Evolutionary conservation across 2,888 invertebrate genomes (phyloP).

Genomic region (Scaptomyza cyrtandrae): DNA sequence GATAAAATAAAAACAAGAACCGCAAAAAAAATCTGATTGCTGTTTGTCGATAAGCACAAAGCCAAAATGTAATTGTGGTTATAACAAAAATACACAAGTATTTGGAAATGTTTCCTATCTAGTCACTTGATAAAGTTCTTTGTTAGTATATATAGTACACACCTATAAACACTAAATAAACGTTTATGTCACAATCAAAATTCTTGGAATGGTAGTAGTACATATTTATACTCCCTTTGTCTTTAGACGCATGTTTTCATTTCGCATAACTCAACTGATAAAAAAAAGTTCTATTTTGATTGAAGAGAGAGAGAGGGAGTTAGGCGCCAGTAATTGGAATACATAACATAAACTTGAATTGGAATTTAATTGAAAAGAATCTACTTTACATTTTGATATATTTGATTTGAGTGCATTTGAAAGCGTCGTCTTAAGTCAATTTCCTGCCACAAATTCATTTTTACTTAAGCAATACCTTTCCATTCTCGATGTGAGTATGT

Average conservation of each 20-base stretch:
- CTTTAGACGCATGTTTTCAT: not conserved
- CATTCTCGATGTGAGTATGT: slow-evolving; percentile 12
- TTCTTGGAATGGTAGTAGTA: slow-evolving; percentile 2
- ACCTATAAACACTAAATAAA: slow-evolving; percentile 6
- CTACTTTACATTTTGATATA: not conserved
- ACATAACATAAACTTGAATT: slow-evolving; percentile 8
- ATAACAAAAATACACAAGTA: slow-evolving; percentile 40
- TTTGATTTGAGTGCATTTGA: slow-evolving; percentile 11
- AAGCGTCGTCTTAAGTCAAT: slow-evolving; percentile 6
- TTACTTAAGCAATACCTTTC: slow-evolving; percentile 6
- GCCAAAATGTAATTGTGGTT: slow-evolving; percentile 62
- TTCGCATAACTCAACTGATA: slow-evolving; percentile 41
- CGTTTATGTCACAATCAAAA: slow-evolving; percentile 49
- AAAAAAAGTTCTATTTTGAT: slow-evolving; percentile 3
- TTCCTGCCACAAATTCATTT: slow-evolving; percentile 50
- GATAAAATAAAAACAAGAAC: slow-evolving; percentile 43
- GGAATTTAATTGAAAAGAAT: slow-evolving; percentile 8
- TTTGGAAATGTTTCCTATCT: slow-evolving; percentile 49
- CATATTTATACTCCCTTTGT: not conserved
- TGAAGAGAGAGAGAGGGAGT: not conserved
- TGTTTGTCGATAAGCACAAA: slow-evolving; percentile 55
- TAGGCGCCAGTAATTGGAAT: slow-evolving; percentile 28
- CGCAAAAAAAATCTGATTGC: slow-evolving; percentile 29
- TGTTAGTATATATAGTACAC: not conserved
- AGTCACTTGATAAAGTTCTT: slow-evolving; percentile 48